Base-by-base conservation (phyloP, 1,140 invertebrate genomes). In the Drosophila kanapiae region DNA sequence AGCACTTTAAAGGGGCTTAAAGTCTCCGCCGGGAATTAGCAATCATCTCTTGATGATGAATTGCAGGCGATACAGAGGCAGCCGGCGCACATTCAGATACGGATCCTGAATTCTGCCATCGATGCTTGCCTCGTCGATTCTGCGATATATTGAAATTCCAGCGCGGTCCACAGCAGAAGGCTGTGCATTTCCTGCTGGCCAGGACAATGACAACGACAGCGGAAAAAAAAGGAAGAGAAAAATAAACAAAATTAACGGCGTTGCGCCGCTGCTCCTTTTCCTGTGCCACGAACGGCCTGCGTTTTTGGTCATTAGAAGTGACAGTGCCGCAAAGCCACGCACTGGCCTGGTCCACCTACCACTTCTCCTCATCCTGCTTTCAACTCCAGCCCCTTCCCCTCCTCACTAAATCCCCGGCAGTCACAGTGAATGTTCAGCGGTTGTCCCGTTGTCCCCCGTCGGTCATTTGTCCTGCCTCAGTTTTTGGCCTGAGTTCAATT, bases 401-500 rank as follows among this genome's bases (percentile, higher is more conserved):
- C n/a, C n/a, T n/a, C 9, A 8, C 27, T 11, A 13, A 9, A 4
- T 14, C 18, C 29, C 13, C 37, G 51, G 16, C 45, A 35, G 49
- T 56, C 27, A 68, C 45, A 75, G 47, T 51, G 71, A 75, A 75
- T 75, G 70, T 56, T 63, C 57, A 63, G 71, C 48, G 27, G 64
- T 14, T 23, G 16, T 53, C 51, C 47, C 62, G 42, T 31, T 53
- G 43, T 64, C 48, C 42, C 49, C 42, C 31, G 42, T 76, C 78
- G 83, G 70, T 76, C 82, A 87, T 86, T 86, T 87, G 75, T 87
- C 80, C 75, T 79, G 62, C 59, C 70, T 87, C 83, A 68, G 75
- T 82, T 85, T 80, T 76, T 79, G 80, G 80, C 67, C 80, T 75
- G 57, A 68, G 85, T 84, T 90, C 85, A 87, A 87, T 87, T 87